Evolutionary conservation across 2,113 vertebrate species (phyloP).

Genomic region (Hymenochirus boettgeri): DNA sequence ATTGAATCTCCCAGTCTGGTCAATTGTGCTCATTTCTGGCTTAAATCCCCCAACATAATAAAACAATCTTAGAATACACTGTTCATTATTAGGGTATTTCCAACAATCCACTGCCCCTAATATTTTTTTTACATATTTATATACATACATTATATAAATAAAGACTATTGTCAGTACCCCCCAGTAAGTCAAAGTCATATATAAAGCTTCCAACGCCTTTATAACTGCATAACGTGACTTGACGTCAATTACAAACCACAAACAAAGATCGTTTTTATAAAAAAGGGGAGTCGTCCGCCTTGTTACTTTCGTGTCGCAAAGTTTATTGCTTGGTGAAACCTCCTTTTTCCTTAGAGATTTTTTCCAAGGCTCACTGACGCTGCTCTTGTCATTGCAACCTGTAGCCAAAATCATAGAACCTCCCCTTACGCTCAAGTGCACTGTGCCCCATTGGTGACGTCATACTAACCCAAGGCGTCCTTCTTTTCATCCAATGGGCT

Average conservation of each 20-base stretch:
- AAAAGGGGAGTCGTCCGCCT: neutral
- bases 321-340: slow-evolving; percentile 58
- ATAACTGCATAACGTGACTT: slow-evolving; percentile 36
- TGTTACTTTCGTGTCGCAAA: slow-evolving; percentile 67
- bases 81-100: neutral
- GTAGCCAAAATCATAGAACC: slow-evolving; percentile 69
- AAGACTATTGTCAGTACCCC: neutral
- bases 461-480: slow-evolving; percentile 59
- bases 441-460: slow-evolving; percentile 58
- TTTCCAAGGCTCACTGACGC: slow-evolving; percentile 66
- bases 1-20: neutral
- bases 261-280: slow-evolving; percentile 16
- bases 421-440: slow-evolving; percentile 63
- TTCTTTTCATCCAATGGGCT: slow-evolving; percentile 52
- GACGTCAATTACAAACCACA: slow-evolving; percentile 45
- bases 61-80: neutral
- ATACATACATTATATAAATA: neutral
- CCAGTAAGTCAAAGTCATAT: slow-evolving; percentile 17
- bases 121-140: neutral
- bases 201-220: slow-evolving; percentile 33
- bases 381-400: slow-evolving; percentile 60
- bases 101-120: neutral
- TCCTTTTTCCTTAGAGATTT: slow-evolving; percentile 66
- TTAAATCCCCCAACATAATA: neutral
- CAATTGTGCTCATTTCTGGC: neutral